These are phyloP conservation scores for Lampropteryx suffumata DNA, from an alignment of 2,888 invertebrate species.

Conservation along the genomic window DNA sequence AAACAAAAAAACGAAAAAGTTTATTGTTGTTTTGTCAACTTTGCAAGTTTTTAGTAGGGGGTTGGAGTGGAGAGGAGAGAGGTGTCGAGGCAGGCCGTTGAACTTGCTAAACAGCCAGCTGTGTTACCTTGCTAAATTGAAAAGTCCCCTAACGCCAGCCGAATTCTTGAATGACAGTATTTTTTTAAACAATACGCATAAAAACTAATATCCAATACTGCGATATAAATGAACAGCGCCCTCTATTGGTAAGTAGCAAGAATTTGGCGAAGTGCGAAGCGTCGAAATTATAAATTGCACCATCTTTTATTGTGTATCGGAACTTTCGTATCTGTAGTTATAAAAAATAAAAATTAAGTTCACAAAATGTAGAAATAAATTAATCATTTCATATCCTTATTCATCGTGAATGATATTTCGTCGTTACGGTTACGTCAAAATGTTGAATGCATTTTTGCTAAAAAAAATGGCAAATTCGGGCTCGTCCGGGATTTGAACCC, in stretches of 20 bases:
- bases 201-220: too few relatives aligned
- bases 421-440: too few relatives aligned
- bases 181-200: constrained; percentile 9
- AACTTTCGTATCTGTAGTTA: too few relatives aligned
- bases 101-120: constrained; percentile 46
- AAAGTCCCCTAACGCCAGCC: not conserved
- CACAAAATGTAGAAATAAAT: too few relatives aligned
- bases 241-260: constrained; percentile 30
- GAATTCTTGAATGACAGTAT: not conserved
- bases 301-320: not conserved
- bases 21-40: constrained; percentile 25
- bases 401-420: too few relatives aligned
- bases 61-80: not conserved
- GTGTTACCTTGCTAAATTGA: constrained; percentile 30
- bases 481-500: constrained; percentile 84
- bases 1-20: constrained; percentile 8
- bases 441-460: too few relatives aligned
- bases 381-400: too few relatives aligned
- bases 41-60: constrained; percentile 2
- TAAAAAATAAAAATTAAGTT: too few relatives aligned
- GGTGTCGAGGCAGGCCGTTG: constrained; percentile 14
- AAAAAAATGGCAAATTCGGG: constrained; percentile 45
- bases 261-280: not conserved
- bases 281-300: not conserved
- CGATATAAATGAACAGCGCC: constrained; percentile 14